phyloP scores from a whole-genome alignment of 2,888 invertebrate species.

The Archips crataeganus region DNA sequence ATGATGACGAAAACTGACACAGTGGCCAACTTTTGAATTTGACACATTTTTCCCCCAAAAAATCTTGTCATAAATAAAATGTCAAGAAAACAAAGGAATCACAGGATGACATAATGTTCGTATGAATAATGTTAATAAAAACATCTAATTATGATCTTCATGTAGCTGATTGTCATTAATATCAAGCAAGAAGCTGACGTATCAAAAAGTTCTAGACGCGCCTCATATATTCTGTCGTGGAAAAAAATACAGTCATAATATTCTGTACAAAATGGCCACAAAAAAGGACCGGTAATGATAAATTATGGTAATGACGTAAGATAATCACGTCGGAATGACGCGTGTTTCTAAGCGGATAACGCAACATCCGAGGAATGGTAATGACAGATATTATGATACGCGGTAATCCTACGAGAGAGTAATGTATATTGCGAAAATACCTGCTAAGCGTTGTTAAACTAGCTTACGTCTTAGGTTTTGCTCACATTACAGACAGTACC shows the following conservation, averaged over 20 bases:
- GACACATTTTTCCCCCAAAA: too few species aligned
- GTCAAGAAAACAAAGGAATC: neutral
- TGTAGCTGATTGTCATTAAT: neutral
- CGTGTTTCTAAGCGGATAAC: constrained; percentile 16
- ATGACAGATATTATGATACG: constrained; percentile 26
- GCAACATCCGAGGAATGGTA: constrained; percentile 2
- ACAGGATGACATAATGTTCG: too few species aligned
- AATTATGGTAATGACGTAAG: constrained; percentile 34
- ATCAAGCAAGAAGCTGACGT: neutral
- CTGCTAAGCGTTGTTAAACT: neutral
- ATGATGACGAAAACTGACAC: too few species aligned
- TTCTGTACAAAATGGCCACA: constrained; percentile 12
- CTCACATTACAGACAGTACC: too few species aligned
- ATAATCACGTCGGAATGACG: constrained; percentile 32
- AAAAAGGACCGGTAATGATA: constrained; percentile 35
- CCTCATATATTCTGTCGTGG: neutral
- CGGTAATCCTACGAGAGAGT: constrained; percentile 13
- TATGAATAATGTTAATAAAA: neutral
- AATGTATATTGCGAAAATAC: neutral
- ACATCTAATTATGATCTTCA: neutral
- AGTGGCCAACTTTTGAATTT: too few species aligned
- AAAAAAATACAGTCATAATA: constrained; percentile 3
- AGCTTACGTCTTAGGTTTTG: too few species aligned
- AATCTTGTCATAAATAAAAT: too few species aligned
- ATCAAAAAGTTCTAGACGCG: neutral